Base-by-base conservation (phyloP, 2,113 vertebrate genomes). In the Lutjanus erythropterus region DNA sequence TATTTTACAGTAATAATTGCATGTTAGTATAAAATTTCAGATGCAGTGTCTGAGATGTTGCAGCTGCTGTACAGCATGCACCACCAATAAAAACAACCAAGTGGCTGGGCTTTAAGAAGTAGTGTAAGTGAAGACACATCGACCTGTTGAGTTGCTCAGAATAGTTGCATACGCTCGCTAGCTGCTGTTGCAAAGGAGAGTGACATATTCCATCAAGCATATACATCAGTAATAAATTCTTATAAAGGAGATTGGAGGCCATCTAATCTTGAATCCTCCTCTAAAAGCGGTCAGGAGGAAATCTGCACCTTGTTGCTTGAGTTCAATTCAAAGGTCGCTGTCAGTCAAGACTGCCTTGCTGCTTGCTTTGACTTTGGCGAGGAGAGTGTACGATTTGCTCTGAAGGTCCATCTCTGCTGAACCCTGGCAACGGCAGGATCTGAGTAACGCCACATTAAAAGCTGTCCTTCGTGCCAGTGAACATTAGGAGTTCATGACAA, bases 271-370 rank as follows among this genome's bases (percentile, higher is more conserved):
- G 6, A 31, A 50, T 50, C 12, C 42, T 56, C 11, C 25, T 6
- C 47, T 39, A 27, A 10, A 61, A 53, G 56, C 21, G 6, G 52
- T 47, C 60, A 42, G 29, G 23, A 66, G 55, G 31, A 53, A n/a
- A 68, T 56, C 19, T 42, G 42, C 61, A 29, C 27, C 70, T 25
- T 41, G 49, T 73, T 73, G 65, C 49, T 6, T 31, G 19, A 29
- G 61, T 46, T 68, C 50, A 27, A 76, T 44, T 71, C 25, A 78
- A 68, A 86, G 65, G 81, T 89, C 19, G 9, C 3, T 16, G 44
- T 72, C 14, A 23, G 31, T 27, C 23, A 59, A 55, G 25, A n/a
- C 49, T 1, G 16, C 55, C 27, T 12, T 42, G 33, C 23, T 67
- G 33, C 33, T 12, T 55, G 68, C 37, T 83, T 67, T 44, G 46